Evolutionary conservation across 2,797 vertebrate genomes (phyloP), one percentile per base, ranked within the genome.

Genomic region (Coreius guichenoti): DNA sequence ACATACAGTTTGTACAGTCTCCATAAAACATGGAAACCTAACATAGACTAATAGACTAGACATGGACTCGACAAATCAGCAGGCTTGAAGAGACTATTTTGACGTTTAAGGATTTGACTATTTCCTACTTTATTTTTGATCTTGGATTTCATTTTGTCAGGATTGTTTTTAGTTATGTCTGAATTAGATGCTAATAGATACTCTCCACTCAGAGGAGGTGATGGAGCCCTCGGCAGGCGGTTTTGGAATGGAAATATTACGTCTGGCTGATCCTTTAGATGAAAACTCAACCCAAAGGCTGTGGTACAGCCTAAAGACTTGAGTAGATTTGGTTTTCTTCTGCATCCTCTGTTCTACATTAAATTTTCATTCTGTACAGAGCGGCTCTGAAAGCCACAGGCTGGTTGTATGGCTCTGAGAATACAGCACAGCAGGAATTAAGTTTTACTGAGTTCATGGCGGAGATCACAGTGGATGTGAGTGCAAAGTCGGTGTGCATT

Each of bases 341-440:
- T 56, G 11, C 49, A 54, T 81, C 80, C 49, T 81, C 65, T 56
- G 47, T 49, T 81, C 67, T 81, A 39, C 80, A 70, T 81, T 26
- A 70, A 70, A 70, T 54, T 70, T 81, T 70, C 21, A 81, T 70
- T 77, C 8, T 77, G 75, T 77, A 21, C 80, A 81, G 31, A n/a
- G 80, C 6, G 9, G 1, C 31, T 70, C 33, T 81, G 47, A 56
- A 70, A 70, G 67, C 39, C 75, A 77, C 54, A 43, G 73, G 73
- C 73, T 75, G 73, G 73, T 54, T 54, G n/a, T 54, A 23, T 13
- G 31, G 75, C 54, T 77, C 54, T 77, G 54, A 43, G 36, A 63
- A 29, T 8, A 47, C 47, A 43, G 67, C 67, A 17, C 65, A 70
- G 67, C 67, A 69, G 9, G 49, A n/a, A n/a, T 56, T 81, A 70